Evolutionary conservation across 1,140 invertebrate species (phyloP), one percentile per base, ranked within the genome.

Genomic region (Drosophila azteca): DNA sequence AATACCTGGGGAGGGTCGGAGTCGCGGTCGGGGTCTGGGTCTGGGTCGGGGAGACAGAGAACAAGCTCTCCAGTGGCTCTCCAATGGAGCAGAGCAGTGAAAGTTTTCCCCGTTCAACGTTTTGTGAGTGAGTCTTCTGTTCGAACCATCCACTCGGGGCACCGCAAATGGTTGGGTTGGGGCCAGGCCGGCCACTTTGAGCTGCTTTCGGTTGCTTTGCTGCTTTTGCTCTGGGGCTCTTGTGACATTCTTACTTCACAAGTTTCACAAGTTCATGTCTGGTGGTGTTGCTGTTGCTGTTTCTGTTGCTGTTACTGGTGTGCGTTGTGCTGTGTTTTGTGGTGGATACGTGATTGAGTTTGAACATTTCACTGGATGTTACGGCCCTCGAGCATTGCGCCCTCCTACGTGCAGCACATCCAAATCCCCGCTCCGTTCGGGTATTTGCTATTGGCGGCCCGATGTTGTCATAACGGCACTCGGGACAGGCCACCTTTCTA

Each of bases 401-500:
- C 61, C 65, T 53, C 60, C 57, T 62, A 69, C 79, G 79, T 83
- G 79, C 22, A 17, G n/a, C 24, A 77, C 48, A 66, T 75, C 49
- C 22, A 41, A 82, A 52, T 54, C 49, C 50, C 53, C 35, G 48
- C 48, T 55, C 24, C 20, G 35, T 59, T 69, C 35, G 29, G 31
- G 46, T 44, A 55, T 31, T 43, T 39, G 41, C 49, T 35, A 41
- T 60, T 50, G 66, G 35, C 35, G 8, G 4, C 24, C 26, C 50
- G 66, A 58, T 71, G 71, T 80, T 79, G 79, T 65, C 79, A 83
- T 82, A 82, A 75, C 69, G 79, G 79, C 49, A 70, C 64, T 57
- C 43, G 63, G 31, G 9, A 9, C 31, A 9, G 66, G 68, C 20
- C 76, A 79, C 64, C 70, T 70, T 79, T 65, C 64, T 79, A 82